Base-by-base conservation (phyloP, 2,797 vertebrate species). In the Kryptolebias ocellatus region DNA sequence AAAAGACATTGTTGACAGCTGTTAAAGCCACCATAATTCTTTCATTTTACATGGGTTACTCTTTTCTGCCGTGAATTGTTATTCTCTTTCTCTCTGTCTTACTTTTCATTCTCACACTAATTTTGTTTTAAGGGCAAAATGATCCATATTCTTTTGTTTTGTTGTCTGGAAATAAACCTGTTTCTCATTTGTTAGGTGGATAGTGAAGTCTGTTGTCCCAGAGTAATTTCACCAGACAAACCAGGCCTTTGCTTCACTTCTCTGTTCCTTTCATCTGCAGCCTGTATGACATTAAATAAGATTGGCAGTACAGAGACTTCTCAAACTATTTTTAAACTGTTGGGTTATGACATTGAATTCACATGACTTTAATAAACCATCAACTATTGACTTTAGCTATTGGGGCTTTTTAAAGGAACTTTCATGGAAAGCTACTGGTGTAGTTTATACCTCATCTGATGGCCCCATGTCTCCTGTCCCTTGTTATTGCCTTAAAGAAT, bases 131-230 rank as follows among this genome's bases (percentile, higher is more conserved):
- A 87, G 76, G 79, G 80, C 81, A 83, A 74, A 81, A 57, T 77
- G 63, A 80, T 71, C 63, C 60, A 53, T 73, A 67, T 89, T 83
- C 75, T 69, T 86, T 83, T 79, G 76, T 84, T 91, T 89, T 86
- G 79, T 79, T 91, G 84, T 92, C 85, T 84, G 66, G 53, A 37
- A 76, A 58, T 51, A 71, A 86, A 87, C 60, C 88, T 92, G 90
- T 67, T 92, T 91, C 74, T 86, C 69, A 90, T 94, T 93, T 93
- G 75, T 78, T 71, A 76, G 77, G 80, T 88, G 87, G 85, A 85
- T 74, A 70, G 67, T 76, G 61, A 81, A 78, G 83, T 90, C 84
- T 78, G 68, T 77, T 72, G 76, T 86, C 77, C 71, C 70, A 75
- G 47, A 80, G 72, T 79, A 63, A 68, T 83, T 86, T 78, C 87